Percentiles rank a stretch among this genome's conserved stretches.
Evolutionary conservation across 2,797 vertebrate genomes (phyloP).

Genomic region (Pipistrellus kuhlii): DNA sequence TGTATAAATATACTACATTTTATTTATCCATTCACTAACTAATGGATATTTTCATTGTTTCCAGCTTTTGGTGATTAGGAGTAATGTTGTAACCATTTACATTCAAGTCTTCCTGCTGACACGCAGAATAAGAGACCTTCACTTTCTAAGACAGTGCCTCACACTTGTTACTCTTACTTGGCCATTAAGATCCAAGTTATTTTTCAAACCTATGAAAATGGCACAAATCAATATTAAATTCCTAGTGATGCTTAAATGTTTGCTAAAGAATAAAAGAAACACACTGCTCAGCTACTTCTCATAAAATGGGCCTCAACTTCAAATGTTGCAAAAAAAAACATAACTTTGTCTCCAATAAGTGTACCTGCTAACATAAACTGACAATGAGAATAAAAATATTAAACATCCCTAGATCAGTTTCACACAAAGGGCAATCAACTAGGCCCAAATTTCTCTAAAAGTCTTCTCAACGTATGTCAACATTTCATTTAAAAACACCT

Average conservation of each 20-base stretch:
- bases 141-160: not conserved
- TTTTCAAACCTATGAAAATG: constrained; percentile 9
- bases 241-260: constrained; percentile 28
- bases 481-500: not conserved
- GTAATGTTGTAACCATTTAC: not conserved
- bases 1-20: too few species aligned
- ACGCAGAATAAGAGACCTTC: not conserved
- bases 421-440: not conserved
- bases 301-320: not conserved
- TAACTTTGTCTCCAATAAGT: not conserved
- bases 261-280: constrained; percentile 1
- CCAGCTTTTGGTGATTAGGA: not conserved
- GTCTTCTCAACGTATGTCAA: constrained; percentile 10
- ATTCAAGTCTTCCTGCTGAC: not conserved
- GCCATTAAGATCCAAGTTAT: not conserved
- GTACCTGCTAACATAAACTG: constrained; percentile 23
- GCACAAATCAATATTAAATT: constrained; percentile 20
- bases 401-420: not conserved
- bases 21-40: too few species aligned
- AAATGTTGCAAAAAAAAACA: constrained; percentile 5
- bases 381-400: constrained; percentile 17
- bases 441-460: not conserved
- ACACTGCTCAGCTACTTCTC: not conserved
- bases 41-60: too few species aligned
- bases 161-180: not conserved